Evolutionary conservation across 2,797 vertebrate species (phyloP).

Genomic region (Oryzias dopingdopingensis): DNA sequence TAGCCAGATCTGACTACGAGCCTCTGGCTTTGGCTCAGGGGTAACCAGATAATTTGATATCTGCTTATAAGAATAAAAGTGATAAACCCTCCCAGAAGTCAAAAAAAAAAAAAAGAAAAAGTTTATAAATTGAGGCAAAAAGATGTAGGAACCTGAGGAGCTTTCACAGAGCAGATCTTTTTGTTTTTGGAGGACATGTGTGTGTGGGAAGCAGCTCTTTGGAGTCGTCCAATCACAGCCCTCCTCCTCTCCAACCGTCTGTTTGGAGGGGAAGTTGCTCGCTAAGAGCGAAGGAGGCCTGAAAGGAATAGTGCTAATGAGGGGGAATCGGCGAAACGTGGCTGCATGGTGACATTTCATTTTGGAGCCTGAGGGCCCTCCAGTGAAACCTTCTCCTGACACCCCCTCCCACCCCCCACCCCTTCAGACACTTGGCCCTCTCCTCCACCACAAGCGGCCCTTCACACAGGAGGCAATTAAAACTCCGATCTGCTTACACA

Average conservation of each 20-base stretch:
- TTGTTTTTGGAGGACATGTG: too few species aligned
- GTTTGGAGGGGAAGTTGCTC: constrained; percentile 4
- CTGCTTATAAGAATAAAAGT: not conserved
- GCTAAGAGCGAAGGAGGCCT: constrained; percentile 53
- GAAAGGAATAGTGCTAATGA: constrained; percentile 66
- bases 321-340: constrained; percentile 61
- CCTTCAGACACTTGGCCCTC: constrained; percentile 37
- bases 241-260: too few species aligned
- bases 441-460: constrained; percentile 44
- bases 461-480: constrained; percentile 65
- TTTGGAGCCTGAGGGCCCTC: constrained; percentile 45
- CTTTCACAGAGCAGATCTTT: too few species aligned
- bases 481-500: constrained; percentile 62
- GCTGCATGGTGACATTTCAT: constrained; percentile 69
- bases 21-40: constrained; percentile 6
- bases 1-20: not conserved
- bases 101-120: too few species aligned
- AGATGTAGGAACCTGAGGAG: too few species aligned
- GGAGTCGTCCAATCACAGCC: too few species aligned
- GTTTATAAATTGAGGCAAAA: too few species aligned
- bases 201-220: too few species aligned
- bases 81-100: too few species aligned
- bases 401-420: constrained; percentile 15
- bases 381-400: constrained; percentile 35
- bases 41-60: not conserved